A percentile compares a stretch with the other conserved stretches of the same genome.
These are phyloP conservation scores for Trachelus tabidus DNA, from an alignment of 2,888 invertebrate genomes.

Conservation along the genomic window DNA sequence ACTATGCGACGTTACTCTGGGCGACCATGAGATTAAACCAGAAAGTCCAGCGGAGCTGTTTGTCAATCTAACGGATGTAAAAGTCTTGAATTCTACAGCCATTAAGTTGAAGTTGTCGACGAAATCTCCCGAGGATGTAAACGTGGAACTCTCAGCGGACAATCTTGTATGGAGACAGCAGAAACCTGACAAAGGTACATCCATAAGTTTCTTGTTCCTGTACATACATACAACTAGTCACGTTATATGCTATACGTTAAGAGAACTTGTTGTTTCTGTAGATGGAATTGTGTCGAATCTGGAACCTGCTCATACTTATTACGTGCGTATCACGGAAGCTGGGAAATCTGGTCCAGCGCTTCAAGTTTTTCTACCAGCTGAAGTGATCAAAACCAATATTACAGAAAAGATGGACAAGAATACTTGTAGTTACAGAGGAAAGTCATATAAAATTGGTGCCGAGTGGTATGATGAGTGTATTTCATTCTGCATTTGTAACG, in stretches of 20 bases:
- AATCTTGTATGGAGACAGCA: constrained; percentile 60
- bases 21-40: constrained; percentile 74
- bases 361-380: constrained; percentile 56
- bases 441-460: constrained; percentile 66
- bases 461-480: constrained; percentile 81
- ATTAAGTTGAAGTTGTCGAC: constrained; percentile 55
- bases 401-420: constrained; percentile 53
- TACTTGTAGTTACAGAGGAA: constrained; percentile 55
- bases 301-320: constrained; percentile 63
- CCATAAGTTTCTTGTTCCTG: not conserved
- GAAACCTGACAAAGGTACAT: constrained; percentile 53
- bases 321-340: constrained; percentile 60
- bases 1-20: constrained; percentile 86
- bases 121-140: constrained; percentile 49
- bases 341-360: constrained; percentile 52
- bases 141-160: constrained; percentile 57
- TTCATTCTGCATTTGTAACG: constrained; percentile 81
- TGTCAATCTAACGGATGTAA: constrained; percentile 58
- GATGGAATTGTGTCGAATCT: constrained; percentile 58
- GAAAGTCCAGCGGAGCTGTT: constrained; percentile 56
- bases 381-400: constrained; percentile 55
- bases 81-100: constrained; percentile 61
- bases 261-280: constrained; percentile 25
- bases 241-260: not conserved
- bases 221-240: not conserved